A percentile compares a stretch with the other conserved stretches of the same genome.
phyloP scores from a whole-genome alignment of 2,888 invertebrate species.

The Oeneis ivallda region DNA sequence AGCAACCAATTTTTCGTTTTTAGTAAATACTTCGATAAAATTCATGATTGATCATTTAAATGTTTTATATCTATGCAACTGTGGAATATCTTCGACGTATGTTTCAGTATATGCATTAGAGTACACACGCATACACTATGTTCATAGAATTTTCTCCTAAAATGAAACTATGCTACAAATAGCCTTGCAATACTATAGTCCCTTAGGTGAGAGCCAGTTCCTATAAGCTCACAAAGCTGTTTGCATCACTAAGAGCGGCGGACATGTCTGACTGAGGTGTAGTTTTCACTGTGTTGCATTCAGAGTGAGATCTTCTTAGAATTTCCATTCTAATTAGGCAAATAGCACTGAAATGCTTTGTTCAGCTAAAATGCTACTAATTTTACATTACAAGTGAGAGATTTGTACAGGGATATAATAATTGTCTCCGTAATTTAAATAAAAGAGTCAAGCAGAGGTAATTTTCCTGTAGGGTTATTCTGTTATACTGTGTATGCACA shows the following conservation, averaged over 20 bases:
- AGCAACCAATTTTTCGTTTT: no score
- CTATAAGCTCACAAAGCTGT: conserved; percentile 26
- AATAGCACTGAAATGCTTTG: conserved; percentile 30
- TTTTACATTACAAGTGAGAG: background rate
- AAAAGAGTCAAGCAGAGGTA: background rate
- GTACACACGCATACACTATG: no score
- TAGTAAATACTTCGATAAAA: no score
- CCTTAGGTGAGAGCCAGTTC: conserved; percentile 1
- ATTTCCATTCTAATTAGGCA: conserved; percentile 33
- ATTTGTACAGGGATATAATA: background rate
- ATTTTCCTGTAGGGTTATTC: no score
- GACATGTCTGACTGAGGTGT: conserved; percentile 37
- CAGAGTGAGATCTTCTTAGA: conserved; percentile 27
- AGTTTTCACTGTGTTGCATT: conserved; percentile 34
- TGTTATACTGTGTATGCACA: no score
- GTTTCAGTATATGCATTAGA: no score
- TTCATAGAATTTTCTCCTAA: no score
- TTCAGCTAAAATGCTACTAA: conserved; percentile 12
- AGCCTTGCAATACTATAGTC: background rate
- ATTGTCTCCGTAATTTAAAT: background rate
- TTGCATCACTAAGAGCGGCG: conserved; percentile 41
- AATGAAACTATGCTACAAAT: background rate
- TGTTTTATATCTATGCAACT: no score
- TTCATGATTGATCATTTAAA: no score
- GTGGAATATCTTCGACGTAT: no score